Evolutionary conservation across 2,113 vertebrate genomes (phyloP).

Genomic region (Asarcornis scutulata): DNA sequence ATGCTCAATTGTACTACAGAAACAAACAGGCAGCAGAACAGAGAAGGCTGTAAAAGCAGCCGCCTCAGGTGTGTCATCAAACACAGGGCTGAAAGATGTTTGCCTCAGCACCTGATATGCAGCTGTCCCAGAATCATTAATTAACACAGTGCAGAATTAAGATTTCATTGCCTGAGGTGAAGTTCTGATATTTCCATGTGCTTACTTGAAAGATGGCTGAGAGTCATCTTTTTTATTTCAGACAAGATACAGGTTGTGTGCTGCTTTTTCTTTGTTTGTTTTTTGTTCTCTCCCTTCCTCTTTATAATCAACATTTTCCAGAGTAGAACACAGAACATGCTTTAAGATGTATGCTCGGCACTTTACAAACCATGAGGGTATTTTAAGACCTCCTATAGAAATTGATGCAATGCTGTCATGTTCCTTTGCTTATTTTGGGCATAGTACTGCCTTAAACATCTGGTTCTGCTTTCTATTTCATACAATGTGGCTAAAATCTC

Average conservation of each 20-base stretch:
- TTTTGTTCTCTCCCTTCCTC: not conserved
- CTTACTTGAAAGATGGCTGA: not conserved
- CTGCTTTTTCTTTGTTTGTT: not conserved
- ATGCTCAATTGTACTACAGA: not conserved
- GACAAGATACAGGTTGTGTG: not conserved
- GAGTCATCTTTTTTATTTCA: not conserved
- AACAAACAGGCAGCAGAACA: not conserved
- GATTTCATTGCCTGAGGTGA: not conserved
- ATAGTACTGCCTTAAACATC: not conserved
- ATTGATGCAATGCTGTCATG: no score
- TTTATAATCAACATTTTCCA: not conserved
- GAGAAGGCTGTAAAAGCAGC: not conserved
- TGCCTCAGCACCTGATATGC: constrained; percentile 32
- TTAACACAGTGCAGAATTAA: not conserved
- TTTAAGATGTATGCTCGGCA: not conserved
- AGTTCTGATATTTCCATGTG: not conserved
- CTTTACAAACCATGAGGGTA: not conserved
- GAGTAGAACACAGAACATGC: not conserved
- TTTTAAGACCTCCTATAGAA: no score
- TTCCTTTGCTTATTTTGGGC: not conserved
- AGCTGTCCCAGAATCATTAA: constrained; percentile 18
- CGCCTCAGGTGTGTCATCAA: constrained; percentile 27
- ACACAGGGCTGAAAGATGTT: constrained; percentile 4
- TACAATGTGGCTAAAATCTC: not conserved
- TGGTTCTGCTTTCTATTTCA: not conserved